Percentiles rank a stretch among this genome's conserved stretches.
Evolutionary conservation across 2,888 invertebrate species (phyloP).

Genomic region (Andrena fulva): DNA sequence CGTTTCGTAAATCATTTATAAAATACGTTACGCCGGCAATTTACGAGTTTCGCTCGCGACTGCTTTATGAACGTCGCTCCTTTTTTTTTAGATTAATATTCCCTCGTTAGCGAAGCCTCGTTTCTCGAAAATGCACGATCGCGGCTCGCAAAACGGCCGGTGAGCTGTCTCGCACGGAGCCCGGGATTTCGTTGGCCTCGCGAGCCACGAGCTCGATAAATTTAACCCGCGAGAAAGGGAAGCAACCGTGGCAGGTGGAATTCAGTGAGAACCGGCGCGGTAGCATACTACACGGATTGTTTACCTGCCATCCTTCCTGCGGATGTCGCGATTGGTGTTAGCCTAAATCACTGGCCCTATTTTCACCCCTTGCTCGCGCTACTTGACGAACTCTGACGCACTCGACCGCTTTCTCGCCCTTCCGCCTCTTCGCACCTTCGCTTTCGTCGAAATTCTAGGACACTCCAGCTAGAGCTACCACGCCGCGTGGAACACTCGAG

Average conservation of each 20-base stretch:
- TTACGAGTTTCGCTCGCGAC: constrained; percentile 42
- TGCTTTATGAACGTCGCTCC: constrained; percentile 35
- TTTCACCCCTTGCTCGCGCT: constrained; percentile 36
- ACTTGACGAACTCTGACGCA: constrained; percentile 36
- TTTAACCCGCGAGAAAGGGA: constrained; percentile 16
- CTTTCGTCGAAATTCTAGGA: too few species aligned
- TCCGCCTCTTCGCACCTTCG: background rate
- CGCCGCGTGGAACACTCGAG: too few species aligned
- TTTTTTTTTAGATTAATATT: constrained; percentile 12
- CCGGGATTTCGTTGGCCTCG: too few species aligned
- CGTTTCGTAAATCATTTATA: constrained; percentile 56
- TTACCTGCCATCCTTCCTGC: constrained; percentile 68
- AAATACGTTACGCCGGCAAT: constrained; percentile 41
- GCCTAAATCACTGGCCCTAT: constrained; percentile 64
- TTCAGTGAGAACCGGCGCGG: constrained; percentile 62
- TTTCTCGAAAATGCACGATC: constrained; percentile 19
- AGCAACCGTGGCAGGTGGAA: constrained; percentile 45
- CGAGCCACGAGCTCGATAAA: constrained; percentile 10
- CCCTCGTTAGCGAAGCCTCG: constrained; percentile 29
- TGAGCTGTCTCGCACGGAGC: too few species aligned
- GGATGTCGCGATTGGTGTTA: constrained; percentile 67
- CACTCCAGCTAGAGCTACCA: too few species aligned
- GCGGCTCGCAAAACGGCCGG: constrained; percentile 2
- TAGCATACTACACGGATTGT: constrained; percentile 58
- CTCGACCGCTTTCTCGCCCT: too few species aligned